Conservation (phyloP, 2,113 vertebrate genomes). For the Aptenodytes patagonicus region DNA sequence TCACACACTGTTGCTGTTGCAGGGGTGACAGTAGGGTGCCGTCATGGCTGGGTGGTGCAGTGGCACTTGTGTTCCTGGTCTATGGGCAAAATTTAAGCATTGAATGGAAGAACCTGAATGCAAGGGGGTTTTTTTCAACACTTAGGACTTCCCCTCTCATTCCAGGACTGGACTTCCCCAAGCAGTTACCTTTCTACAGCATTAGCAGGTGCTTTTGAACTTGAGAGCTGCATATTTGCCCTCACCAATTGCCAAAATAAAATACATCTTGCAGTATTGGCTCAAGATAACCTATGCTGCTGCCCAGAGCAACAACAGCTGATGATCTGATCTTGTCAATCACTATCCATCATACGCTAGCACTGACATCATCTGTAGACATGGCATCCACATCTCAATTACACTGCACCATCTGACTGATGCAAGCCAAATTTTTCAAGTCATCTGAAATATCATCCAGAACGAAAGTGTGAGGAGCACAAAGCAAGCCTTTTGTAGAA, state of each 20-base stretch:
- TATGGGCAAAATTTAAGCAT: not conserved
- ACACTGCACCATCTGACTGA: not conserved
- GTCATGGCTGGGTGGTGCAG: not conserved
- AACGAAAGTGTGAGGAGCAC: not conserved
- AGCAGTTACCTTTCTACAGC: not conserved
- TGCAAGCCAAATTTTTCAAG: not conserved
- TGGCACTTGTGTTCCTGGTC: not conserved
- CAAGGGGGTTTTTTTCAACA: not conserved
- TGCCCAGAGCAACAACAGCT: not conserved
- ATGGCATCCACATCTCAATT: not conserved
- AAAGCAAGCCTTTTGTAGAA: not conserved
- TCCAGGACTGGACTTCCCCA: not conserved
- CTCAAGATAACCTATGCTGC: not conserved
- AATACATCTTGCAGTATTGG: not conserved
- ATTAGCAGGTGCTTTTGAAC: not conserved
- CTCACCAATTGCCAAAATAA: not conserved
- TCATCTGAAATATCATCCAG: not conserved
- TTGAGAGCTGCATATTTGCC: not conserved
- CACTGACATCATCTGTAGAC: not conserved
- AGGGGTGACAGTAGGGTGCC: not conserved
- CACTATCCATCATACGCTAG: not conserved
- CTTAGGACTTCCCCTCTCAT: not conserved
- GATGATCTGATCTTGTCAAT: not conserved
- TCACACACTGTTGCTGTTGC: not conserved
- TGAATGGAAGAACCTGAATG: not conserved